phyloP scores from a whole-genome alignment of 2,888 invertebrate species.

The Hartigia nigra region DNA sequence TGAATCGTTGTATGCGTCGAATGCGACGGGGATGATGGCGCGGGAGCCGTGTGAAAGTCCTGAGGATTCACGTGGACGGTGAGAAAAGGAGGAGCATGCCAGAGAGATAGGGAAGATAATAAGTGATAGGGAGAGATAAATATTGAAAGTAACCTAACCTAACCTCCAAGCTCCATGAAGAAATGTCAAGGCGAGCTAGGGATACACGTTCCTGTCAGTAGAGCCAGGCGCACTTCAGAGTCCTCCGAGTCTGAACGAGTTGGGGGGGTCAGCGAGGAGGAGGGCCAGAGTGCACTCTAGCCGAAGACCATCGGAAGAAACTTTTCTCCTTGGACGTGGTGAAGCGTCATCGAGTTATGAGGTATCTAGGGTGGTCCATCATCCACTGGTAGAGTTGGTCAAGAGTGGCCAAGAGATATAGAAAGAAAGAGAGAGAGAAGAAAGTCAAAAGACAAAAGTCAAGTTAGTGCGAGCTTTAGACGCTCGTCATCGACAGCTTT shows the following conservation, averaged over 20 bases:
- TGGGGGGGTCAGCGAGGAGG: neutral
- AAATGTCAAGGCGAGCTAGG: neutral
- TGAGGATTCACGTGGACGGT: neutral
- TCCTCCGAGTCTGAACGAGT: neutral
- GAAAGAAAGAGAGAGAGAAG: neutral
- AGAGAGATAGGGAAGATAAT: neutral
- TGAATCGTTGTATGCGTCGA: neutral
- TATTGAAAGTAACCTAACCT: neutral
- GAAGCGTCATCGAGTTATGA: neutral
- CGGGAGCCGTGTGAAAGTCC: neutral
- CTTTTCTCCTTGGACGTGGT: neutral
- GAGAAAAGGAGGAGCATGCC: neutral
- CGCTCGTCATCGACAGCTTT: constrained; percentile 1
- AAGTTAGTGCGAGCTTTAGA: neutral
- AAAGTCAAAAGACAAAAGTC: neutral
- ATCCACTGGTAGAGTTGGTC: neutral
- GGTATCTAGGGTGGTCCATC: neutral
- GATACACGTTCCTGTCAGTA: neutral
- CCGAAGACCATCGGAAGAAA: neutral
- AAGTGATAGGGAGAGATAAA: neutral
- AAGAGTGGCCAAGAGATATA: neutral
- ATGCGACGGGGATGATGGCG: neutral
- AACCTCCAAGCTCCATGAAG: neutral
- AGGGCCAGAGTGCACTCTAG: neutral
- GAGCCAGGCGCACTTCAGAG: neutral